Evolutionary conservation across 2,888 invertebrate genomes (phyloP), one percentile per base, ranked within the genome.

Genomic region (Mimumesa dahlbomi): DNA sequence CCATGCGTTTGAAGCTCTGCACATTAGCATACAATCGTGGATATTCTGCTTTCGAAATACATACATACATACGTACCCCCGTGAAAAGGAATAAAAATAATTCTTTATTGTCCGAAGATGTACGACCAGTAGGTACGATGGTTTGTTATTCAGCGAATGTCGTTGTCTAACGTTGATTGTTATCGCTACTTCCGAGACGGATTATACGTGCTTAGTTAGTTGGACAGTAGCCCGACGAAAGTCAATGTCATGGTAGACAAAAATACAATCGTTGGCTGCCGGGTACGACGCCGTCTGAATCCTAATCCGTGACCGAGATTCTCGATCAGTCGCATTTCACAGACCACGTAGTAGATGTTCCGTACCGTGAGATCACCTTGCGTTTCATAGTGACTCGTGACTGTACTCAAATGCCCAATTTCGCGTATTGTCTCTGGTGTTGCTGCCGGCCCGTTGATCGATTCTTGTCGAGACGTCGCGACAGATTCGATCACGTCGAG

Each of bases 401-500:
- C 21, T 62, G 38, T 61, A 57, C n/a, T 63, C 71, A 72, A 63
- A 81, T 80, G 81, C 70, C 72, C 66, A 76, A 59, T 57, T 67
- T 81, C 42, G 46, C 68, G 7, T 67, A 63, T 25, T 68, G 58
- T 18, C 16, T 77, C 9, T 73, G 70, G 56, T 79, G 80, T 49
- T 81, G 79, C 63, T 75, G 81, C 53, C 81, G 79, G 49, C 79
- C 75, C 43, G 2, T 75, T 40, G 68, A 78, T 50, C 71, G 68
- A 43, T 56, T 75, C 59, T 22, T 75, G 13, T 52, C 34, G 2
- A 36, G 52, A 52, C 65, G 61, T 57, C 52, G 38, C 19, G 81
- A 80, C 67, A 82, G 77, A 62, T 85, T 84, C 81, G 84, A 85
- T 85, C 79, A 86, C 77, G 83, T 87, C 50, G 81, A 81, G 59